Evolutionary conservation across 2,888 invertebrate species (phyloP), one percentile per base, ranked within the genome.

Genomic region (Penaeus monodon): DNA sequence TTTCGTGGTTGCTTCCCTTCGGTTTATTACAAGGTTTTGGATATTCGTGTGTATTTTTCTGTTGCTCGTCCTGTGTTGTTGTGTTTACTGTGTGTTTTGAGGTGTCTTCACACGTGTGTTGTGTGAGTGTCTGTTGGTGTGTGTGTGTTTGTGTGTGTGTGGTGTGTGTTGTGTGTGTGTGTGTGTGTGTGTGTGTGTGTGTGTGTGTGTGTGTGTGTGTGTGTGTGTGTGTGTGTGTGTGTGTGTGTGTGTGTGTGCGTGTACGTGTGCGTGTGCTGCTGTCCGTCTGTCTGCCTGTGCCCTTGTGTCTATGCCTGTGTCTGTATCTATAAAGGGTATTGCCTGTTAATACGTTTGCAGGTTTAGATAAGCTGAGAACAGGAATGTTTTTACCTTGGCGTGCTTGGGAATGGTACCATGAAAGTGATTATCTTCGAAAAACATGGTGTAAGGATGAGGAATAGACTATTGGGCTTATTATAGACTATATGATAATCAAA

Each of bases 71-170:
- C 84, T 70, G 78, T 78, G n/a, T 77, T 76, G 84, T 44, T 66
- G 49, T 65, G 66, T 17, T 33, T 77, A 84, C 78, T 84, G 78
- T 84, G 78, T 68, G 44, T 57, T 29, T 63, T 20, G n/a, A 73
- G 29, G 12, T 7, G 27, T 17, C 29, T 65, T 82, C 49, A 82
- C 33, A 12, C 68, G 24, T 29, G 20, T 33, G 22, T 33, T 29
- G 38, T 33, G 27, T 74, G 38, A 14, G 24, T 33, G 29, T 29
- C 8, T 74, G 38, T 33, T n/a, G n/a, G 24, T 29, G 24, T 74
- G 22, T n/a, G 24, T 74, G 24, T 74, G 22, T 24, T 7, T 29
- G 29, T 74, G 22, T 74, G 27, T 74, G 74, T 29, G 22, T 74
- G 8, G n/a, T n/a, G n/a, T n/a, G n/a, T n/a, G n/a, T n/a, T n/a